Conservation (phyloP, 2,888 invertebrate genomes). For the Stenichneumon culpator region DNA sequence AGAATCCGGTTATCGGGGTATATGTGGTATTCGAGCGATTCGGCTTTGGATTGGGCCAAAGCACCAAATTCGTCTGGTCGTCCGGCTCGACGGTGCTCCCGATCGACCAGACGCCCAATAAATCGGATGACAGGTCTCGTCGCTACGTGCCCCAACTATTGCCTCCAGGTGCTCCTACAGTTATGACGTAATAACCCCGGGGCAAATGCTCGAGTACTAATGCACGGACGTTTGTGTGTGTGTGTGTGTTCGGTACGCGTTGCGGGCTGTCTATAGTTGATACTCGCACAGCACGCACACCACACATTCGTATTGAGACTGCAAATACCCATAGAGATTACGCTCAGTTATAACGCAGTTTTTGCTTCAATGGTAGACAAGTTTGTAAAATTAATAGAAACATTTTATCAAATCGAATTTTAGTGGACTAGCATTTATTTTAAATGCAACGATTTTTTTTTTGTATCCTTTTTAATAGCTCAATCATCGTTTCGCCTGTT, state of each 20-base stretch:
- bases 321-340: neutral
- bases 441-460: neutral
- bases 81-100: conserved; percentile 65
- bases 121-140: conserved; percentile 79
- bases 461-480: neutral
- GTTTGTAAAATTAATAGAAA: neutral
- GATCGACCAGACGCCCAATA: conserved; percentile 74
- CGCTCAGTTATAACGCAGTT: neutral
- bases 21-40: conserved; percentile 58
- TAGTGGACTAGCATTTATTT: neutral
- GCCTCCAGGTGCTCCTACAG: conserved; percentile 80
- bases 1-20: conserved; percentile 23
- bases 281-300: conserved; percentile 13
- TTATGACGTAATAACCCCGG: conserved; percentile 82
- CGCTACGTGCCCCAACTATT: conserved; percentile 76
- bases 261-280: conserved; percentile 48
- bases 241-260: conserved; percentile 16
- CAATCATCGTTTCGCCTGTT: neutral
- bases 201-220: conserved; percentile 79
- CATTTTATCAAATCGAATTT: no score
- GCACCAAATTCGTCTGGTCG: conserved; percentile 70
- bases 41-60: conserved; percentile 52
- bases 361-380: neutral
- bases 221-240: conserved; percentile 72
- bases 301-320: neutral